Evolutionary conservation across 2,113 vertebrate species (phyloP), one percentile per base, ranked within the genome.

Genomic region (Mystacornis crossleyi): DNA sequence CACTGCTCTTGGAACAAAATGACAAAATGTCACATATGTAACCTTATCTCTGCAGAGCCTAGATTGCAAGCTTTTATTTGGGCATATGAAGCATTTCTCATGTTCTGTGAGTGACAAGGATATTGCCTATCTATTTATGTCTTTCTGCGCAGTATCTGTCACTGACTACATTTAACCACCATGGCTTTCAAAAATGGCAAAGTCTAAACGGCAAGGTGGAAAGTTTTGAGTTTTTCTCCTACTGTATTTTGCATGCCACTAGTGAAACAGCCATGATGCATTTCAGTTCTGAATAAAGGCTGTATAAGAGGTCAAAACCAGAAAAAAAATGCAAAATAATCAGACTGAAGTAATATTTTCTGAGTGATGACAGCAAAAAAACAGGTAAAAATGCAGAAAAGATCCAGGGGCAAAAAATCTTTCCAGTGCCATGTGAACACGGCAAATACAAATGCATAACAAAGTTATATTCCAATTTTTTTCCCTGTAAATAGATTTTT

Each of bases 81-180:
- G 54, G 20, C 62, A 26, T 70, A 18, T 80, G 84, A 81, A 33
- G 21, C 34, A 77, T 86, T 93, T 90, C 64, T 93, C 45, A 47
- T 90, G 66, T 70, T 62, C 54, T 42, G 20, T 95, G 91, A 92
- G 47, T 85, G 79, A 86, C 54, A 89, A 71, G 36, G 89, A 60
- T 95, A 93, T 86, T 95, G 69, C 70, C 50, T 81, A 29, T 74
- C 65, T 86, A 79, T 93, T 94, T 93, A 86, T 74, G 77, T 62
- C 69, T 48, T 73, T 81, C 40, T 93, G 38, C 18, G 36, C 47
- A 51, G 12, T 77, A 15, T 84, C 89, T 93, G 58, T 65, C 47
- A 57, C 53, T 84, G 57, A 62, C 54, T 86, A 79, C 65, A 50
- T 64, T 73, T 92, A 84, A 84, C 45, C 9, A 51, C 26, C 8